Conservation (phyloP, 2,888 invertebrate species). For the Pegoplata infirma region DNA sequence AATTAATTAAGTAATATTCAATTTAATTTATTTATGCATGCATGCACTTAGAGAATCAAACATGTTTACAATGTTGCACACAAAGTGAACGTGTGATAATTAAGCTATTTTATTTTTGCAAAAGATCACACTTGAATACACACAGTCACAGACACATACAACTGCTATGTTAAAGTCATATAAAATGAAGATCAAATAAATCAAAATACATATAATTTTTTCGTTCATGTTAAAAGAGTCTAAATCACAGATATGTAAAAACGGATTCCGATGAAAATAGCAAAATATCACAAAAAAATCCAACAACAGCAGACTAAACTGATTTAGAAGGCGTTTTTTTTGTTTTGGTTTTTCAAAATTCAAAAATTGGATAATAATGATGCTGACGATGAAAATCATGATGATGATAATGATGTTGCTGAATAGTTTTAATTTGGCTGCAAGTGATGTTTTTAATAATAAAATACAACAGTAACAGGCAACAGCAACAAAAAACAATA, state of each 20-base stretch:
- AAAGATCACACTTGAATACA: constrained; percentile 36
- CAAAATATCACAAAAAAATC: neutral
- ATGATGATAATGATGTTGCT: constrained; percentile 47
- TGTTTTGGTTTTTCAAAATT: constrained; percentile 33
- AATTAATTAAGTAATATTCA: constrained; percentile 56
- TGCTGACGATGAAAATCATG: constrained; percentile 51
- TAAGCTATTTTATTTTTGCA: constrained; percentile 44
- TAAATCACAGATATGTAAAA: constrained; percentile 60
- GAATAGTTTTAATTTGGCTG: constrained; percentile 57
- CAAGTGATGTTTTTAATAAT: constrained; percentile 58
- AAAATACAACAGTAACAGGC: constrained; percentile 32
- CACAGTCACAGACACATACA: neutral
- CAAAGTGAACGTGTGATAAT: constrained; percentile 48
- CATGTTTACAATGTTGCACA: neutral
- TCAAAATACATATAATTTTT: constrained; percentile 55
- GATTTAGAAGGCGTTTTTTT: constrained; percentile 52
- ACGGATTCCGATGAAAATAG: constrained; percentile 40
- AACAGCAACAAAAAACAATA: constrained; percentile 2
- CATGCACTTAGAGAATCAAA: constrained; percentile 20
- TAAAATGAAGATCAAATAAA: constrained; percentile 53
- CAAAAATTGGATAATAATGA: constrained; percentile 32
- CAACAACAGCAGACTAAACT: constrained; percentile 33
- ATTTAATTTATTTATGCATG: constrained; percentile 45
- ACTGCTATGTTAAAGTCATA: constrained; percentile 16
- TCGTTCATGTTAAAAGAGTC: constrained; percentile 52